Evolutionary conservation across 2,888 invertebrate species (phyloP), one percentile per base, ranked within the genome.

Genomic region (Encarsia formosa): DNA sequence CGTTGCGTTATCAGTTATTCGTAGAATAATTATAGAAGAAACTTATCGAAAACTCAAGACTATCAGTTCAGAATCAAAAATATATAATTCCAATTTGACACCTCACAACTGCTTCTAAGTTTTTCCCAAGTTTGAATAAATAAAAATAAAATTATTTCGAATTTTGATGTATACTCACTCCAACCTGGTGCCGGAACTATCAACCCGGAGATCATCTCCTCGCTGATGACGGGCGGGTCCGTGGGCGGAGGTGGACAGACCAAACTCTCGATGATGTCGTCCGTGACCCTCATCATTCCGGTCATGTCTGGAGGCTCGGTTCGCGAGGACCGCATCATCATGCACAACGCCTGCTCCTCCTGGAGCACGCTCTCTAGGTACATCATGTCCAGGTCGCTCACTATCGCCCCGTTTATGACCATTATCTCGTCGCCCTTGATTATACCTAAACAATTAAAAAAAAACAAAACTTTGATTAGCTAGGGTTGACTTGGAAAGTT

Each of bases 331-430:
- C 96, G 84, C 87, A 97, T 92, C 88, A 96, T 96, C 87, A 97
- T 91, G 79, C 92, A 92, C 58, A 97, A 83, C 41, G 91, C 87
- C 59, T 91, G 83, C 71, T 94, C 94, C 75, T 96, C 95, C 77
- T 95, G 95, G 64, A 97, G 82, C 59, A 96, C 91, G 71, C 91
- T 92, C 77, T 97, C 97, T 74, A 97, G 83, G 81, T 94, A 96
- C 91, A 97, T 96, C 96, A 97, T 97, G 82, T 97, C 97, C 78
- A 97, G 82, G 80, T 97, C 96, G 70, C 93, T 92, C 64, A 97
- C 95, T 75, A 96, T 92, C 66, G 95, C 94, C 62, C 95, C 93
- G 80, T 97, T 97, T 79, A 97, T 95, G 76, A 97, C 94, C 88
- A 97, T 92, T 76, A 97, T 95, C 81, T 97, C 97, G 78, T 97